Conservation (phyloP, 2,888 invertebrate species). For the Marronus borbonicus region DNA sequence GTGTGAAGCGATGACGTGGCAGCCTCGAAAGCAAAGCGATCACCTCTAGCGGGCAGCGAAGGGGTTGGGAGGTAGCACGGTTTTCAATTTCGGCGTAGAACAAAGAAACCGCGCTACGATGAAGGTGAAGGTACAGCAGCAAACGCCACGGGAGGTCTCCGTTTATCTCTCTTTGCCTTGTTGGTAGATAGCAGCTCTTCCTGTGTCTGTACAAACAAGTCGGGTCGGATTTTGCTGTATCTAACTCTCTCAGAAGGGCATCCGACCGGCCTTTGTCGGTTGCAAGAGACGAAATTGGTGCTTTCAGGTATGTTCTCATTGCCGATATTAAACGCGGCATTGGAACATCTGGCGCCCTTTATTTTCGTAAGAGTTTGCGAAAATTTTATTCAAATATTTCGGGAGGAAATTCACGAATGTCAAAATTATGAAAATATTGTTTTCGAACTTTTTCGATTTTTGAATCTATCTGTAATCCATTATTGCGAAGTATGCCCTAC, state of each 20-base stretch:
- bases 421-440: too few species aligned
- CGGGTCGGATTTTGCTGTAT: too few species aligned
- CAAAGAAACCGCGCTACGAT: conserved; percentile 30
- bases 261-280: not conserved
- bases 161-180: not conserved
- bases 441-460: too few species aligned
- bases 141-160: not conserved
- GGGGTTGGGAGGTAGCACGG: not conserved
- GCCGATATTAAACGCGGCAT: conserved; percentile 25
- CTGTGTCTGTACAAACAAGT: too few species aligned
- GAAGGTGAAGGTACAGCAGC: conserved; percentile 13
- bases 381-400: too few species aligned
- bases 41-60: conserved; percentile 2
- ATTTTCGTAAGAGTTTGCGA: not conserved
- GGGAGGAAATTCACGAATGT: too few species aligned
- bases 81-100: conserved; percentile 32
- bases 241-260: too few species aligned
- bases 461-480: too few species aligned
- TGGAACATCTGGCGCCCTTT: not conserved
- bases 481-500: too few species aligned
- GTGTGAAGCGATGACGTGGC: conserved; percentile 3
- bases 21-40: not conserved
- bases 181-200: too few species aligned
- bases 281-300: not conserved
- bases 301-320: conserved; percentile 7